A percentile compares a stretch with the other conserved stretches of the same genome.
Evolutionary conservation across 1,140 invertebrate genomes (phyloP).

Genomic region (Micrasema minimum): DNA sequence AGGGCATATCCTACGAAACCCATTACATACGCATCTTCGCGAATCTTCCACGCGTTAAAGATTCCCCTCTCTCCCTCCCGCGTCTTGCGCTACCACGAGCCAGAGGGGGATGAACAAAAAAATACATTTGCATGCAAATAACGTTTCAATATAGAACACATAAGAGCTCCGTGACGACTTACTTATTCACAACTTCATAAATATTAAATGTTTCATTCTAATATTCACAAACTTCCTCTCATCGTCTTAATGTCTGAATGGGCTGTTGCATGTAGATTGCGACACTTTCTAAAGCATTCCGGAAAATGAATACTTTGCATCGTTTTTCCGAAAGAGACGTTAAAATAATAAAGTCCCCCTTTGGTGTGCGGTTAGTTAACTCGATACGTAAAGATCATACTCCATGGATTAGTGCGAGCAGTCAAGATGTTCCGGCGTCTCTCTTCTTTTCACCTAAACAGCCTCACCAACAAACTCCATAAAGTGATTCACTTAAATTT

Average conservation of each 20-base stretch:
- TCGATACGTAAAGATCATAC: not conserved
- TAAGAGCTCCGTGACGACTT: constrained; percentile 50
- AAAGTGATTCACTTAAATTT: constrained; percentile 42
- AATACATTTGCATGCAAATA: constrained; percentile 51
- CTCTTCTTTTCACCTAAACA: constrained; percentile 9
- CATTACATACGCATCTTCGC: constrained; percentile 7
- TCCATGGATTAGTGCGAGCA: not conserved
- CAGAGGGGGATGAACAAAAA: constrained; percentile 15
- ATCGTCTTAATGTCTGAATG: constrained; percentile 35
- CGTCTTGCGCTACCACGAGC: not conserved
- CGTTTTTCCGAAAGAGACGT: not conserved
- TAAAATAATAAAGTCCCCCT: not conserved
- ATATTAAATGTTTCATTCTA: constrained; percentile 52
- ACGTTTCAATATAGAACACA: constrained; percentile 52
- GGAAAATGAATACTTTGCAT: not conserved
- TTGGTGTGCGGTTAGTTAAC: not conserved
- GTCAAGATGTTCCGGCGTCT: not conserved
- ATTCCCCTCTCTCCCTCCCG: constrained; percentile 9
- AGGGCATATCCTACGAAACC: not conserved
- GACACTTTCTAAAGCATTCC: not conserved
- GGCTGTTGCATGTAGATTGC: not conserved
- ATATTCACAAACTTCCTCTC: constrained; percentile 47
- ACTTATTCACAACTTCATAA: constrained; percentile 53
- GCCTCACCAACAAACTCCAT: constrained; percentile 25
- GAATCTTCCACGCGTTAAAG: constrained; percentile 20